These are phyloP conservation scores for Vanessa atalanta DNA, from an alignment of 1,140 invertebrate species.

Conservation along the genomic window DNA sequence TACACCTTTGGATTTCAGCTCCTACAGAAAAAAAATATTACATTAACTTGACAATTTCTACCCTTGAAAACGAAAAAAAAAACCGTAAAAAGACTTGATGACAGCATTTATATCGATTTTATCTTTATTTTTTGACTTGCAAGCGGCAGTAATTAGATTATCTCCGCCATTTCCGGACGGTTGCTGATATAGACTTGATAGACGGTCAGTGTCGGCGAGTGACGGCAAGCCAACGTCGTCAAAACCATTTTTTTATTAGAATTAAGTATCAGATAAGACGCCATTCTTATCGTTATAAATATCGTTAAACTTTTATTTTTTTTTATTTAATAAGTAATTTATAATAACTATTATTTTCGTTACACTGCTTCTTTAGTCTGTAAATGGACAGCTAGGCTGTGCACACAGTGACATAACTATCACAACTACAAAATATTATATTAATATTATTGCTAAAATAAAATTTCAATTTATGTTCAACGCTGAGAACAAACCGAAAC, in stretches of 20 bases:
- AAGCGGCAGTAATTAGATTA: conserved; percentile 37
- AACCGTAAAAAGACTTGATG: conserved; percentile 12
- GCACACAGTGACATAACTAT: background rate
- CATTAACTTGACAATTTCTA: background rate
- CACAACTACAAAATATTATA: background rate
- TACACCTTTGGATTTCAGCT: conserved; percentile 54
- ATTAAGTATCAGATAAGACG: too few relatives aligned
- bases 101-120: conserved; percentile 23
- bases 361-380: too few relatives aligned
- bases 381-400: too few relatives aligned
- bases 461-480: too few relatives aligned
- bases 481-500: too few relatives aligned
- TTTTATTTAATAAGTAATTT: too few relatives aligned
- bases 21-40: conserved; percentile 57
- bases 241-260: too few relatives aligned
- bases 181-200: conserved; percentile 29
- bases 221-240: conserved; percentile 3
- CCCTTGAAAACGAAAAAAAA: background rate
- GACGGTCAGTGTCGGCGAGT: conserved; percentile 5
- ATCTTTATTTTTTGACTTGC: conserved; percentile 26
- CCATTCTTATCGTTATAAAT: too few relatives aligned
- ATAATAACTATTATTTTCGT: too few relatives aligned
- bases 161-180: conserved; percentile 26
- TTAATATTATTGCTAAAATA: too few relatives aligned
- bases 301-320: too few relatives aligned